Evolutionary conservation across 2,797 vertebrate species (phyloP).

Genomic region (Nyctalus aviator): DNA sequence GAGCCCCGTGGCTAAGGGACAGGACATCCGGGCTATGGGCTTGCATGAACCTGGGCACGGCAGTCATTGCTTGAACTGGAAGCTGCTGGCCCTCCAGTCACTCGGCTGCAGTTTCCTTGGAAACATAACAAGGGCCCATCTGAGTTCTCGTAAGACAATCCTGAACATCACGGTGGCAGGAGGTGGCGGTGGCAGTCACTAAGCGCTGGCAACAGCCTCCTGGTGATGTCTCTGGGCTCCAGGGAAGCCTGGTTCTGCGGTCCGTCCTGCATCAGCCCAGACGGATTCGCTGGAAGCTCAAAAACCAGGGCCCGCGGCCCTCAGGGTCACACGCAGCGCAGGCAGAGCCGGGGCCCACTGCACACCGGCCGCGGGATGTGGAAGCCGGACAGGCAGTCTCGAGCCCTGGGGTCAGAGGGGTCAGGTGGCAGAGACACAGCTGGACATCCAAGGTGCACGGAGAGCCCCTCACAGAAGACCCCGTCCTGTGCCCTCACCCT

Average conservation of each 20-base stretch:
- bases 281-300: not conserved
- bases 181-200: rapidly evolving
- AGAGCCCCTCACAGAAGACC: too few relatives aligned
- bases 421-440: not conserved
- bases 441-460: rapidly evolving
- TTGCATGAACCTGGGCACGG: not conserved
- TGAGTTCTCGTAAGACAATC: not conserved
- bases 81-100: not conserved
- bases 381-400: not conserved
- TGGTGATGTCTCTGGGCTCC: rapidly evolving
- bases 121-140: not conserved
- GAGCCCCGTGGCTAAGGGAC: not conserved
- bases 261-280: not conserved
- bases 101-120: not conserved
- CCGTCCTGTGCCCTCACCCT: not conserved
- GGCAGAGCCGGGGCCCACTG: not conserved
- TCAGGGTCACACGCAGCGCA: not conserved
- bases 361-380: rapidly evolving
- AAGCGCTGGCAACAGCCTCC: not conserved
- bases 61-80: not conserved
- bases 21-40: not conserved
- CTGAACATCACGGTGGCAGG: not conserved
- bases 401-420: not conserved
- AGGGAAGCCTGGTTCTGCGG: too few relatives aligned
- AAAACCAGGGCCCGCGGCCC: not conserved